phyloP scores from a whole-genome alignment of 2,797 vertebrate genomes.

The Oreortyx pictus region DNA sequence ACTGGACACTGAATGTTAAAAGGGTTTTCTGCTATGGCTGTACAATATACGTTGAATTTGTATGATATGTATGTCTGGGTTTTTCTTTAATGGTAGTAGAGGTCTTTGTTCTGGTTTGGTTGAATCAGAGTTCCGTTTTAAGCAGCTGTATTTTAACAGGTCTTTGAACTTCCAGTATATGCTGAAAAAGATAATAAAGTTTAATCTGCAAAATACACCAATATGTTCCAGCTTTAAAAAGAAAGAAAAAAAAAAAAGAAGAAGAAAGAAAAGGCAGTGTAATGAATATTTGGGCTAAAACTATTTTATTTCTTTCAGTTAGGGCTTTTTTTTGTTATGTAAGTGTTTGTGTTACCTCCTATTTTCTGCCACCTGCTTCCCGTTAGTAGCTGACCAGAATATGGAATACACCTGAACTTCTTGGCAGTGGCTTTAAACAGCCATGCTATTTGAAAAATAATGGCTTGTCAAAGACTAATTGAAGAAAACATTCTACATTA shows the following conservation, averaged over 20 bases:
- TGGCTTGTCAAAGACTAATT: constrained; percentile 33
- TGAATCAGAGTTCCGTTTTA: constrained; percentile 59
- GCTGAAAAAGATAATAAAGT: constrained; percentile 64
- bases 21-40: constrained; percentile 60
- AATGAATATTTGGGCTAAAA: constrained; percentile 22
- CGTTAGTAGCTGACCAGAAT: neutral
- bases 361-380: neutral
- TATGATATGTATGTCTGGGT: constrained; percentile 62
- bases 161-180: constrained; percentile 43
- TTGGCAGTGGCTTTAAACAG: constrained; percentile 63
- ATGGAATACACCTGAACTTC: constrained; percentile 17
- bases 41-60: constrained; percentile 60
- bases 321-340: constrained; percentile 48
- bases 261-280: neutral
- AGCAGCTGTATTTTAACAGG: constrained; percentile 62
- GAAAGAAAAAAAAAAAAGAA: neutral
- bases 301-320: constrained; percentile 18
- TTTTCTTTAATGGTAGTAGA: constrained; percentile 55
- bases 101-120: constrained; percentile 56
- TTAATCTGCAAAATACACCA: constrained; percentile 30
- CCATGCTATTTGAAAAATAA: constrained; percentile 10
- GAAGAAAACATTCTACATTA: constrained; percentile 6
- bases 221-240: constrained; percentile 20
- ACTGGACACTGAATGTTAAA: constrained; percentile 69
- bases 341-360: constrained; percentile 19